A percentile compares a stretch with the other conserved stretches of the same genome.
Evolutionary conservation across 1,140 invertebrate species (phyloP).

Genomic region (Doryteuthis pealeii): DNA sequence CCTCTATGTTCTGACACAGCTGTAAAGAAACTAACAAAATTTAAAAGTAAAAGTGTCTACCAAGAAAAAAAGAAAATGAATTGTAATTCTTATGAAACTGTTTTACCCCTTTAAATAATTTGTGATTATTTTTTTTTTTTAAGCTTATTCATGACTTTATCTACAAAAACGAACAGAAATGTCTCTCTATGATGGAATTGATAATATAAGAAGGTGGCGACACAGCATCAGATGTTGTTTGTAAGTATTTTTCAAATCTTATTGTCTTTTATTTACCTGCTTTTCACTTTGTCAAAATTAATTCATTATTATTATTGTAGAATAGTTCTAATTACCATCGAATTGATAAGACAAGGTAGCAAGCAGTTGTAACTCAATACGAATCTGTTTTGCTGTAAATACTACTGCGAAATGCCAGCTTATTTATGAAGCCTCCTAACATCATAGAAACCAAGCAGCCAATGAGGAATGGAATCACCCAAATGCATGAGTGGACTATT

Average conservation of each 20-base stretch:
- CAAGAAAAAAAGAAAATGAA: not conserved
- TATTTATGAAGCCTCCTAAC: too few relatives aligned
- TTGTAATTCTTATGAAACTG: not conserved
- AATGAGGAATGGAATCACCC: too few relatives aligned
- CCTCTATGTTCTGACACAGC: not conserved
- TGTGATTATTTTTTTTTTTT: not conserved
- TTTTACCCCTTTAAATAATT: not conserved
- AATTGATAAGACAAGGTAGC: too few relatives aligned
- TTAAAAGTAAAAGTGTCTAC: not conserved
- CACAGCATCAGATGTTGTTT: constrained; percentile 34
- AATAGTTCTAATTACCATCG: too few relatives aligned
- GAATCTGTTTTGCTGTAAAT: too few relatives aligned
- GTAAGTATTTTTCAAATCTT: too few relatives aligned
- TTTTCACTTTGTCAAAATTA: not conserved
- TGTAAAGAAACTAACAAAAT: not conserved
- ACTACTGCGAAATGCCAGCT: too few relatives aligned
- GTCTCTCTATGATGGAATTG: constrained; percentile 60
- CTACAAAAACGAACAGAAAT: too few relatives aligned
- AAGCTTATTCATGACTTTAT: not conserved
- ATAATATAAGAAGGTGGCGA: constrained; percentile 49
- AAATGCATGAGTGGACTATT: too few relatives aligned
- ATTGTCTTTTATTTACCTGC: too few relatives aligned
- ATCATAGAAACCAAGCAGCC: too few relatives aligned
- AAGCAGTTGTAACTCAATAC: too few relatives aligned
- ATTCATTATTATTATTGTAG: not conserved